These are phyloP conservation scores for Carcharodon carcharias DNA, from an alignment of 2,797 vertebrate genomes.

Conservation along the genomic window DNA sequence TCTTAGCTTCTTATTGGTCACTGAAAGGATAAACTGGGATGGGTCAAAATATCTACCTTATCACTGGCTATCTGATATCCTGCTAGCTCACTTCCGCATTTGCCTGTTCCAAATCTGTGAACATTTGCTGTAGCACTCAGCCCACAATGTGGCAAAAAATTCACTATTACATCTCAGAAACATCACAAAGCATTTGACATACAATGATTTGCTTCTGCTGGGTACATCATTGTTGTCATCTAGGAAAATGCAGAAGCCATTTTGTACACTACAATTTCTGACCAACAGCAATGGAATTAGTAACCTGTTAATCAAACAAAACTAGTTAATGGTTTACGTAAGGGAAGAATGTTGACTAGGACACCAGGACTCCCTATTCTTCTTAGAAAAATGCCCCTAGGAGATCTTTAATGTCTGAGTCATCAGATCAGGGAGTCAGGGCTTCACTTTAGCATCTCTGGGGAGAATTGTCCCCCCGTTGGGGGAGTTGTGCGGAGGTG, in stretches of 20 bases:
- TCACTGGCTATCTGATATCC: too few species aligned
- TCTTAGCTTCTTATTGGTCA: too few species aligned
- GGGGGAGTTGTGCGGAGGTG: too few species aligned
- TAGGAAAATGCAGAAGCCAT: not conserved
- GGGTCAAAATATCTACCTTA: too few species aligned
- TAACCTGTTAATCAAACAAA: not conserved
- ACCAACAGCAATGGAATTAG: not conserved
- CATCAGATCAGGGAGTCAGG: not conserved
- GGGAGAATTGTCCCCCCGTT: too few species aligned
- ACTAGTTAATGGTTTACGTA: too few species aligned
- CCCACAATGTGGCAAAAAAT: not conserved
- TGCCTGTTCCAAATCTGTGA: not conserved
- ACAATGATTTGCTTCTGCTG: not conserved
- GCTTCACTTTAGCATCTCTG: not conserved
- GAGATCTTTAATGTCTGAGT: not conserved
- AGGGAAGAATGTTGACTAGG: not conserved
- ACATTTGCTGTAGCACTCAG: not conserved
- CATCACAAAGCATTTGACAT: not conserved
- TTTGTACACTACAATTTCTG: not conserved
- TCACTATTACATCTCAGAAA: not conserved
- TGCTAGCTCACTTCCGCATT: too few species aligned
- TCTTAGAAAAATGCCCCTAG: not conserved
- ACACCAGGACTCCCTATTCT: not conserved
- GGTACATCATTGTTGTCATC: not conserved
- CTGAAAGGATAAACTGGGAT: too few species aligned